These are phyloP conservation scores for Ochropleura leucogaster DNA, from an alignment of 2,888 invertebrate genomes.

Conservation along the genomic window DNA sequence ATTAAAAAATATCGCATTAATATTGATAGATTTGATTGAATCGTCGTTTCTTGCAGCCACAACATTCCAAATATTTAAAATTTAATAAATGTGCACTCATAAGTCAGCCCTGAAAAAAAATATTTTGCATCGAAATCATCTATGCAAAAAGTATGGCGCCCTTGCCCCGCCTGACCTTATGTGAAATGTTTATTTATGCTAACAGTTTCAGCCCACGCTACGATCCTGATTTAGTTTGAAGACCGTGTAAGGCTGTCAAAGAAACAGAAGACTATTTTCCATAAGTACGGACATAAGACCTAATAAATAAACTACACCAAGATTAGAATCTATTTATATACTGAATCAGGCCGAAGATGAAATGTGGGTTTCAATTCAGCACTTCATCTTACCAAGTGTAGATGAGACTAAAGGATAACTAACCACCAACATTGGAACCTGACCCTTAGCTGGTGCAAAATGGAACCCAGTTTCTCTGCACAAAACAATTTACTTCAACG, in stretches of 20 bases:
- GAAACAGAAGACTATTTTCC: neutral
- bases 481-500: conserved; percentile 12
- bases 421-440: neutral
- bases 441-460: neutral
- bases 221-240: neutral
- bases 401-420: neutral
- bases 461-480: neutral
- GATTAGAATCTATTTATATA: neutral
- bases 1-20: too few species aligned
- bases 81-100: too few species aligned
- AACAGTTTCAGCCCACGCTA: neutral
- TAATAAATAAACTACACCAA: too few species aligned
- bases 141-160: too few species aligned
- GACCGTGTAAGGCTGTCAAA: conserved; percentile 3
- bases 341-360: neutral
- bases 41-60: too few species aligned
- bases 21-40: too few species aligned
- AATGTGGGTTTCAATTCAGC: too few species aligned
- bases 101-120: too few species aligned
- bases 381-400: neutral
- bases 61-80: too few species aligned
- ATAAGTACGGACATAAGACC: neutral
- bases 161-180: too few species aligned
- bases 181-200: neutral
- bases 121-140: too few species aligned